Evolutionary conservation across 2,888 invertebrate genomes (phyloP), one percentile per base, ranked within the genome.

Genomic region (Germaria angustata): DNA sequence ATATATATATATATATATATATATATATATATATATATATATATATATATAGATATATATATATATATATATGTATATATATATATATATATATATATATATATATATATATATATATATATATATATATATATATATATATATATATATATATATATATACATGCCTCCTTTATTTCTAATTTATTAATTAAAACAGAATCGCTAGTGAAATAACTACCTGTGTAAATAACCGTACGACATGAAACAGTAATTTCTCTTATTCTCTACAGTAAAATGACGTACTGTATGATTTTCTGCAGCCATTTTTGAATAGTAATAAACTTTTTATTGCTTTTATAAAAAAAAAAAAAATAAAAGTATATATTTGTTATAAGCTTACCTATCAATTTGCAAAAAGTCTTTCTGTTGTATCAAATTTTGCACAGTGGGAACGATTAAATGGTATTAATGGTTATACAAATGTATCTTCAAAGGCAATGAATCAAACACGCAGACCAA

Each of bases 331-430:
- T 66, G 51, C 57, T 66, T 44, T 49, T 39, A 6, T n/a, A 11
- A 13, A 44, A 51, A n/a, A 15, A 46, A 28, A 13, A 55, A 77
- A 51, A 69, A 65, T n/a, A n/a, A n/a, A n/a, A 59, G 24, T 6
- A 0, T 24, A 41, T n/a, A n/a, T 65, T 36, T 24, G 22, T 69
- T 69, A 65, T 51, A 51, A 65, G 51, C 69, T 53, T n/a, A 75
- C 82, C 69, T 79, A 69, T 71, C 75, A 82, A 82, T 79, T 79
- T 79, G 36, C 68, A 69, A 73, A 69, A 51, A 82, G 69, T 75
- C 79, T 78, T 79, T 44, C 57, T 76, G 22, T 41, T 2, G 17
- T 22, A 49, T 53, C 15, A 22, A 65, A 57, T 11, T 2, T 3
- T 6, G 17, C 4, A 9, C 13, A 32, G 41, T 32, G 22, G 28